Evolutionary conservation across 2,888 invertebrate genomes (phyloP).

Genomic region (Cryptocheilus praepositus): DNA sequence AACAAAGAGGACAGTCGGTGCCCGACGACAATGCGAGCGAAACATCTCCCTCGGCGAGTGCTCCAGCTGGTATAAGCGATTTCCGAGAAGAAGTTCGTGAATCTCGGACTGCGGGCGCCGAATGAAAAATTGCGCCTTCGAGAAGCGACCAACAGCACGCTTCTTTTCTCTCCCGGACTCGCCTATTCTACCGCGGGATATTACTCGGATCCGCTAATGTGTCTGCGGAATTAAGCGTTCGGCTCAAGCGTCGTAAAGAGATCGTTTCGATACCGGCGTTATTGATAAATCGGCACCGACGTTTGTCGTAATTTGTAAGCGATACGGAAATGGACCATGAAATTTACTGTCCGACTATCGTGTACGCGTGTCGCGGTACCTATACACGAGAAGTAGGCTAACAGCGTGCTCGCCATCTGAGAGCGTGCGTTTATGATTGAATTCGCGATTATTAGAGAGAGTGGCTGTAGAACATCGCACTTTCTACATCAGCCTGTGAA

Average conservation of each 20-base stretch:
- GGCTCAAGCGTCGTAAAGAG: no score
- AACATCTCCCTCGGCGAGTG: conserved; percentile 32
- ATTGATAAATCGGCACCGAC: not conserved
- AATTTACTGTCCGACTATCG: no score
- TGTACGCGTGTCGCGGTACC: no score
- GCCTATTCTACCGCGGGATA: no score
- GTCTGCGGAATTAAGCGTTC: no score
- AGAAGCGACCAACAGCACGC: conserved; percentile 5
- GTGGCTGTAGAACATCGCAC: no score
- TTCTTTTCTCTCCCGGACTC: conserved; percentile 4
- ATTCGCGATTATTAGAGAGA: no score
- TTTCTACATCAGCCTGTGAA: no score
- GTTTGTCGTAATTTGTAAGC: not conserved
- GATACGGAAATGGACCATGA: no score
- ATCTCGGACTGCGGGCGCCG: not conserved
- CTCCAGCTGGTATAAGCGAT: conserved; percentile 19
- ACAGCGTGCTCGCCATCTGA: not conserved
- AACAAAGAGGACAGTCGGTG: conserved; percentile 44
- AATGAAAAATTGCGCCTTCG: conserved; percentile 30
- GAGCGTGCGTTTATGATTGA: not conserved
- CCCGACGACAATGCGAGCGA: conserved; percentile 22
- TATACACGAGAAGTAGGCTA: not conserved
- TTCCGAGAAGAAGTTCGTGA: conserved; percentile 36
- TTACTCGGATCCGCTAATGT: no score
- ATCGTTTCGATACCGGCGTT: no score